Conservation (phyloP, 2,888 invertebrate genomes). For the Linnaemya vulpina region DNA sequence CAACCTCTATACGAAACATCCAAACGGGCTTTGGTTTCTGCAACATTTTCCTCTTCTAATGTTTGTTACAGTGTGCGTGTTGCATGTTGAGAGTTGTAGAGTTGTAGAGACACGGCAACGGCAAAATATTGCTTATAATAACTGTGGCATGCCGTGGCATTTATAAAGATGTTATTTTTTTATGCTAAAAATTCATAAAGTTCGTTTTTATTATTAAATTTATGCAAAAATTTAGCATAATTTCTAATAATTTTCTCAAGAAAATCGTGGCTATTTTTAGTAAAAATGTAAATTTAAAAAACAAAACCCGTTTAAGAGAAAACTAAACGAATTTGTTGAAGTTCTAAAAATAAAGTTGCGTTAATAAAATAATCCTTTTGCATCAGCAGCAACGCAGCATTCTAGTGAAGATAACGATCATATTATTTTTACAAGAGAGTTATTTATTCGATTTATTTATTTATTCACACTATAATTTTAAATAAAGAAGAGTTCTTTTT, state of each 20-base stretch:
- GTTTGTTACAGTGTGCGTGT: conserved; percentile 49
- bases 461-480: no score
- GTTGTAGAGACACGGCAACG: conserved; percentile 25
- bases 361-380: background rate
- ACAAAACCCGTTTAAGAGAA: conserved; percentile 39
- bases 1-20: conserved; percentile 19
- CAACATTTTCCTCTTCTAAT: conserved; percentile 67
- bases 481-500: no score
- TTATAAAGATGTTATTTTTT: conserved; percentile 71
- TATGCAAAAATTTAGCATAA: conserved; percentile 63
- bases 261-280: conserved; percentile 47
- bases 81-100: conserved; percentile 38
- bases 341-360: background rate
- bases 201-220: conserved; percentile 40
- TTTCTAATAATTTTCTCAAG: conserved; percentile 61
- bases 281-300: conserved; percentile 8
- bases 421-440: no score
- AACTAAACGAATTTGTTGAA: background rate
- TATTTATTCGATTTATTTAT: no score
- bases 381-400: background rate
- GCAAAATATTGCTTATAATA: conserved; percentile 54
- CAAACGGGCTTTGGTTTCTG: conserved; percentile 57
- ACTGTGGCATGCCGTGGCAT: conserved; percentile 45
- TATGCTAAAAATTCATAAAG: conserved; percentile 29
- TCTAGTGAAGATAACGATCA: no score